Conservation (phyloP, 2,113 vertebrate genomes). For the Canis aureus region DNA sequence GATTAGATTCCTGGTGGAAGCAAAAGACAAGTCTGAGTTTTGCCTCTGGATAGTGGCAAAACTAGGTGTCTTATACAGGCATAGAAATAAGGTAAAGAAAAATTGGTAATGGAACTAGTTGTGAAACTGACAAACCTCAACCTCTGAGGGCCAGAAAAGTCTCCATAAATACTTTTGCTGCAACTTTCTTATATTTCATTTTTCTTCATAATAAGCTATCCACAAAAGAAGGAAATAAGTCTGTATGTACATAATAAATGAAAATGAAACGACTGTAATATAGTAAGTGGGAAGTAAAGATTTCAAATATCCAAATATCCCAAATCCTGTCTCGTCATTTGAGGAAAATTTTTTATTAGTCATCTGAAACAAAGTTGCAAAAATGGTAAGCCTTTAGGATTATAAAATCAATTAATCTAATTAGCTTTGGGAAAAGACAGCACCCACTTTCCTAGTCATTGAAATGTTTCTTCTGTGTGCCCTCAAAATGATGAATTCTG, state of each 20-base stretch:
- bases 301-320: neutral
- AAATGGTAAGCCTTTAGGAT: neutral
- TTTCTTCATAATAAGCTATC: slow-evolving; percentile 2
- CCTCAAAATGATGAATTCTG: neutral
- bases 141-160: neutral
- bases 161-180: neutral
- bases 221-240: slow-evolving; percentile 4
- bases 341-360: neutral
- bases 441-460: neutral
- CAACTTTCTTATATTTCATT: neutral
- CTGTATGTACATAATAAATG: neutral
- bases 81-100: neutral
- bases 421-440: neutral
- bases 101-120: neutral
- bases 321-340: neutral
- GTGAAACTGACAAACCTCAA: neutral
- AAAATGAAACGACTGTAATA: neutral
- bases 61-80: neutral
- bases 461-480: neutral
- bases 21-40: neutral
- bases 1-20: neutral
- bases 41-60: neutral
- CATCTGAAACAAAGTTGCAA: slow-evolving; percentile 5
- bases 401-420: neutral
- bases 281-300: neutral